These are phyloP conservation scores for Microctenopoma stevenorrisi DNA, from an alignment of 2,797 vertebrate genomes.

Conservation along the genomic window DNA sequence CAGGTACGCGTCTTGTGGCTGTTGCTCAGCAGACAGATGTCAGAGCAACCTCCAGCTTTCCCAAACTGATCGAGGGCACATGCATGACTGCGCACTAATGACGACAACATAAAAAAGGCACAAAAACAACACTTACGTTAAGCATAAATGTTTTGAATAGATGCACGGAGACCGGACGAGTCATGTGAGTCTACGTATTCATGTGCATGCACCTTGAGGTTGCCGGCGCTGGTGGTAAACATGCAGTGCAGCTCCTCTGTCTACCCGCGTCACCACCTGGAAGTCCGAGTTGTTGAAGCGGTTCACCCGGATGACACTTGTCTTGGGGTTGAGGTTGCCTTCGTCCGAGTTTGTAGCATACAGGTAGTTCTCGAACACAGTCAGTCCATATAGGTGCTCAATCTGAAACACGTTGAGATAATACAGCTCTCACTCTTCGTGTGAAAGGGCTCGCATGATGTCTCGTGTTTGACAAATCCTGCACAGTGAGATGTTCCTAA, in stretches of 20 bases:
- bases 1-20: slow-evolving; percentile 97
- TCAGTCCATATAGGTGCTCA: slow-evolving; percentile 94
- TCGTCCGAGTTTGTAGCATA: slow-evolving; percentile 98
- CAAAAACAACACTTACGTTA: slow-evolving; percentile 6
- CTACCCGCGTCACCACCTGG: slow-evolving; percentile 93
- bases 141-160: rapidly evolving
- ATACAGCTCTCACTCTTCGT: neutral
- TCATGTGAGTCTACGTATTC: neutral
- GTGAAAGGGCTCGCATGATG: neutral
- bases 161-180: neutral
- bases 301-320: slow-evolving; percentile 95
- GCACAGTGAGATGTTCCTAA: slow-evolving; percentile 7
- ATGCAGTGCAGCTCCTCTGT: slow-evolving; percentile 93
- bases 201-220: slow-evolving; percentile 86
- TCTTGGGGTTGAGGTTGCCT: slow-evolving; percentile 95
- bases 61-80: slow-evolving; percentile 92
- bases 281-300: slow-evolving; percentile 97
- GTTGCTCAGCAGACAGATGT: slow-evolving; percentile 95
- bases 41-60: slow-evolving; percentile 95
- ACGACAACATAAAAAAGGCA: neutral
- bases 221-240: slow-evolving; percentile 97
- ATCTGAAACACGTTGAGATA: slow-evolving; percentile 81
- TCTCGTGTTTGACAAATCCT: slow-evolving; percentile 9
- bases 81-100: slow-evolving; percentile 92
- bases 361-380: slow-evolving; percentile 97